Evolutionary conservation across 2,888 invertebrate species (phyloP).

Genomic region (Drosophila crucigera): DNA sequence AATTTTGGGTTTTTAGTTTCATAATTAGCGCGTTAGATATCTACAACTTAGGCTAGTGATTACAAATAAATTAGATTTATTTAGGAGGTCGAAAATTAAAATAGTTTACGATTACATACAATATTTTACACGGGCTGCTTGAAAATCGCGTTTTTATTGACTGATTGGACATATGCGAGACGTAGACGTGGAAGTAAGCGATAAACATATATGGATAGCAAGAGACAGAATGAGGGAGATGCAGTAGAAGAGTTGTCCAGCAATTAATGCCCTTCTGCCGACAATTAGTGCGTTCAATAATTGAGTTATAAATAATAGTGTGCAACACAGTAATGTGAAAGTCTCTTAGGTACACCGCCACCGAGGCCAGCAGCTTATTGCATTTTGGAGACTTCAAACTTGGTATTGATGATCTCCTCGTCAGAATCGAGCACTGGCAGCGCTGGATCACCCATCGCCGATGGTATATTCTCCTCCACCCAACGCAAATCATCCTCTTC

Average conservation of each 20-base stretch:
- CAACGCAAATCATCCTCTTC: slow-evolving; percentile 93
- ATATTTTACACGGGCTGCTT: slow-evolving; percentile 67
- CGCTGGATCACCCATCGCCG: slow-evolving; percentile 90
- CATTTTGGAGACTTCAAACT: slow-evolving; percentile 96
- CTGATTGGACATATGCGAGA: slow-evolving; percentile 11
- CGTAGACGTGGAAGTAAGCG: slow-evolving; percentile 5
- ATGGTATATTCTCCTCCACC: slow-evolving; percentile 97
- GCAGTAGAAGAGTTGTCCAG: slow-evolving; percentile 45
- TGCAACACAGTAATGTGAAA: slow-evolving; percentile 48
- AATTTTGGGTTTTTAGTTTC: slow-evolving; percentile 15
- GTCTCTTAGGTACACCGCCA: slow-evolving; percentile 54
- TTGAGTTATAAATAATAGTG: slow-evolving; percentile 44
- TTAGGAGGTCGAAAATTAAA: slow-evolving; percentile 47
- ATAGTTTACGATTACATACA: slow-evolving; percentile 65
- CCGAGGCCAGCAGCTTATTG: slow-evolving; percentile 86
- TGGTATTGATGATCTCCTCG: slow-evolving; percentile 93
- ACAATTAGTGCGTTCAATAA: slow-evolving; percentile 40
- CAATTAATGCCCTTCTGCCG: slow-evolving; percentile 35
- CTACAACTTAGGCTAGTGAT: slow-evolving; percentile 74
- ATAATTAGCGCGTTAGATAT: slow-evolving; percentile 49
- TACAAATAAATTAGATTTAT: slow-evolving; percentile 70
- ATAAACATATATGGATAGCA: slow-evolving; percentile 6
- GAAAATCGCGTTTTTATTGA: slow-evolving; percentile 12
- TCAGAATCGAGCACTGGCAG: slow-evolving; percentile 90
- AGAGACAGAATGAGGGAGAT: slow-evolving; percentile 15